These are phyloP conservation scores for Adelphocoris suturalis DNA, from an alignment of 2,888 invertebrate species.

Conservation along the genomic window DNA sequence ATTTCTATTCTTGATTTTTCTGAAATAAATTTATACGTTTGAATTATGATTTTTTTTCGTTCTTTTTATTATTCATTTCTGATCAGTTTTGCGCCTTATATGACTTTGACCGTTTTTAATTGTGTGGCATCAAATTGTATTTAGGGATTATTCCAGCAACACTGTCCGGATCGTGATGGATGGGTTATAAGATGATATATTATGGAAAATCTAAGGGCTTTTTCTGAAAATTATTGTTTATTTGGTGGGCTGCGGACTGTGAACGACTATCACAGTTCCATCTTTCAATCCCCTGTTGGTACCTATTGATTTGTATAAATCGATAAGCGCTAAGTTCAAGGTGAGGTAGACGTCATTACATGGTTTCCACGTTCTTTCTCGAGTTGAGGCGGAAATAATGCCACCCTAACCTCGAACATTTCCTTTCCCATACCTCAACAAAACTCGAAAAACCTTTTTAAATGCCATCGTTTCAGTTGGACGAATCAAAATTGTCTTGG, in stretches of 20 bases:
- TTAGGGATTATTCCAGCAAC: too few relatives aligned
- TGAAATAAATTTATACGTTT: constrained; percentile 72
- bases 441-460: too few relatives aligned
- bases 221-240: not conserved
- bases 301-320: not conserved
- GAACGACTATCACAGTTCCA: not conserved
- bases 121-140: constrained; percentile 53
- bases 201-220: not conserved
- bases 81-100: constrained; percentile 23
- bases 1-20: constrained; percentile 62
- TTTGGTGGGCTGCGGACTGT: not conserved
- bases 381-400: too few relatives aligned
- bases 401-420: too few relatives aligned
- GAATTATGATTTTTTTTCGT: constrained; percentile 72
- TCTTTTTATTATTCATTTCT: constrained; percentile 60
- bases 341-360: not conserved
- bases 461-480: too few relatives aligned
- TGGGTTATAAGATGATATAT: too few relatives aligned
- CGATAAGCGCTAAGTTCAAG: constrained; percentile 14
- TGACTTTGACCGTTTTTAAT: constrained; percentile 37
- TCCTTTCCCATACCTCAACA: too few relatives aligned
- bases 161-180: not conserved
- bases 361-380: not conserved
- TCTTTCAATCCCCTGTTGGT: not conserved
- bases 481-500: too few relatives aligned